Evolutionary conservation across 2,113 vertebrate genomes (phyloP).

Genomic region (Romanogobio albipinnatus): DNA sequence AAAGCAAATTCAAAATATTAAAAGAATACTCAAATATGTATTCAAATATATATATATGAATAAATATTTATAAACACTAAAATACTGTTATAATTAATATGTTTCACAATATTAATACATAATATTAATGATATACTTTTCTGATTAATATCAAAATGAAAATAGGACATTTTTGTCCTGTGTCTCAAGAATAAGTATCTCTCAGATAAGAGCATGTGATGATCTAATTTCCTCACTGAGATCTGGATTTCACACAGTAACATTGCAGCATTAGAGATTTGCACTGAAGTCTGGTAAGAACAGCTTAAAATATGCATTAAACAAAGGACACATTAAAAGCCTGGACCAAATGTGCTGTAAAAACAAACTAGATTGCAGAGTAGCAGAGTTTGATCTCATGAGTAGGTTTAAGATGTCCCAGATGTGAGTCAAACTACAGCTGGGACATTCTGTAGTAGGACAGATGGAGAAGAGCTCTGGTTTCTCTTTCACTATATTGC

Average conservation of each 20-base stretch:
- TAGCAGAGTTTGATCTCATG: conserved; percentile 8
- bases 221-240: background rate
- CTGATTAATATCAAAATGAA: background rate
- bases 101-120: too few species aligned
- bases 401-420: conserved; percentile 22
- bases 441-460: background rate
- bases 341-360: background rate
- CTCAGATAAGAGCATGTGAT: background rate
- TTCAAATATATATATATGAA: too few species aligned
- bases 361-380: too few species aligned
- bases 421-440: conserved; percentile 28
- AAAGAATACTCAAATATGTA: background rate
- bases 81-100: too few species aligned
- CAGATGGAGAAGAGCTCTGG: background rate
- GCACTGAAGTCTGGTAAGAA: background rate
- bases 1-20: background rate
- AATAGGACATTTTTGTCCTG: background rate
- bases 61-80: too few species aligned
- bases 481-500: background rate
- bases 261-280: conserved; percentile 28
- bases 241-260: background rate
- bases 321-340: conserved; percentile 18
- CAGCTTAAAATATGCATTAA: conserved; percentile 18
- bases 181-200: background rate
- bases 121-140: too few species aligned